Evolutionary conservation across 92 coral and sea anemone genomes (phyloP).

Genomic region (Epizoanthus fatuus): DNA sequence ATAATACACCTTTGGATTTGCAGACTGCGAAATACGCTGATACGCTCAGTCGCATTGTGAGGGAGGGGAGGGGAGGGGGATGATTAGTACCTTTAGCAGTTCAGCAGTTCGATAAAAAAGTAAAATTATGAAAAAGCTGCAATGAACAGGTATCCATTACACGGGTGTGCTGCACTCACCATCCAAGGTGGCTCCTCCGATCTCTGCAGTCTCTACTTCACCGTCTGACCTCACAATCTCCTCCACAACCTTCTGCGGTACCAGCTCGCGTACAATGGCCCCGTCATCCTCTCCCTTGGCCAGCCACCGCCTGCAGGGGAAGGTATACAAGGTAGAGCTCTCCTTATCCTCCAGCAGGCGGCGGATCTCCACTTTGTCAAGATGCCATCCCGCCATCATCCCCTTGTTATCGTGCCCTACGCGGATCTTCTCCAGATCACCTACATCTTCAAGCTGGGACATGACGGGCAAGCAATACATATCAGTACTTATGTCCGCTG

Average conservation of each 20-base stretch:
- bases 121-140: too few relatives aligned
- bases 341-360: conserved; percentile 89
- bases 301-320: conserved; percentile 95
- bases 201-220: conserved; percentile 77
- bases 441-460: conserved; percentile 90
- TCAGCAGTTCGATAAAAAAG: too few relatives aligned
- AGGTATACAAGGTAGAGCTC: conserved; percentile 88
- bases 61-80: too few relatives aligned
- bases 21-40: too few relatives aligned
- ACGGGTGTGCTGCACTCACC: conserved; percentile 61
- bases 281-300: conserved; percentile 98
- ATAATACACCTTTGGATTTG: too few relatives aligned
- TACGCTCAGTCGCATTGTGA: too few relatives aligned
- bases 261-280: conserved; percentile 93
- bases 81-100: too few relatives aligned
- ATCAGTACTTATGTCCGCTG: neutral
- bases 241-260: conserved; percentile 89
- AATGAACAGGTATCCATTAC: too few relatives aligned
- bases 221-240: conserved; percentile 88
- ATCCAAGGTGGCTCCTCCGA: conserved; percentile 85
- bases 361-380: conserved; percentile 90
- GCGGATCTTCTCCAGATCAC: conserved; percentile 95
- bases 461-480: neutral
- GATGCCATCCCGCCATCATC: conserved; percentile 93
- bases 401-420: conserved; percentile 98